These are phyloP conservation scores for Desoria tigrina DNA, from an alignment of 2,888 invertebrate species.

Conservation along the genomic window DNA sequence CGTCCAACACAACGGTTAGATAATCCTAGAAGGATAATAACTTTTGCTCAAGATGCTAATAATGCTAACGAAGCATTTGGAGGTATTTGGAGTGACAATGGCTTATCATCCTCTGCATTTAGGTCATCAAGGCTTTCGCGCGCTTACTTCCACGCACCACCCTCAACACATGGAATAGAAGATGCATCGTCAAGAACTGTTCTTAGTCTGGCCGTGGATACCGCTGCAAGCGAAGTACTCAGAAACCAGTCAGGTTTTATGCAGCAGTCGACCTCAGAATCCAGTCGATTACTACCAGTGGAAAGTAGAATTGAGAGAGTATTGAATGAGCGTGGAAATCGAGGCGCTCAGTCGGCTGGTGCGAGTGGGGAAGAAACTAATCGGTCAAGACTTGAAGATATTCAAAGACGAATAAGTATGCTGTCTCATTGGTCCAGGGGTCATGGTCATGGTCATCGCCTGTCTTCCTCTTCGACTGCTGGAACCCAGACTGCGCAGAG, in stretches of 20 bases:
- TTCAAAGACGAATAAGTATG: conserved; percentile 42
- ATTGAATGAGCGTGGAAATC: conserved; percentile 49
- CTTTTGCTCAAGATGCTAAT: conserved; percentile 34
- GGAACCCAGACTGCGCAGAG: conserved; percentile 44
- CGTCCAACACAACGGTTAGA: conserved; percentile 14
- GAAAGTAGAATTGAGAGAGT: conserved; percentile 52
- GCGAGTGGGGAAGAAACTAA: conserved; percentile 7
- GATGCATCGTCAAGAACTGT: conserved; percentile 32
- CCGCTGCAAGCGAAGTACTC: conserved; percentile 34
- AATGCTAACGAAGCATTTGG: conserved; percentile 10
- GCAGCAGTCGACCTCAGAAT: too few relatives aligned
- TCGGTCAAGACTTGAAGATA: conserved; percentile 38
- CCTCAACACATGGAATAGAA: conserved; percentile 6
- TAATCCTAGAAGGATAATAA: conserved; percentile 37
- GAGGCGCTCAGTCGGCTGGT: conserved; percentile 32
- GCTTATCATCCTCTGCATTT: too few relatives aligned
- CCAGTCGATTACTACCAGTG: conserved; percentile 35
- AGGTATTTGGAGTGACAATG: background rate
- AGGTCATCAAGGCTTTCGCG: too few relatives aligned
- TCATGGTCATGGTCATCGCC: conserved; percentile 4
- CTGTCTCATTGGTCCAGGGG: conserved; percentile 16
- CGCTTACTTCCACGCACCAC: background rate
- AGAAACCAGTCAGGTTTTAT: conserved; percentile 19
- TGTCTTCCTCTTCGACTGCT: conserved; percentile 31
- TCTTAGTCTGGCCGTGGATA: conserved; percentile 48